Base-by-base conservation (phyloP, 2,113 vertebrate genomes). In the Eretmochelys imbricata region DNA sequence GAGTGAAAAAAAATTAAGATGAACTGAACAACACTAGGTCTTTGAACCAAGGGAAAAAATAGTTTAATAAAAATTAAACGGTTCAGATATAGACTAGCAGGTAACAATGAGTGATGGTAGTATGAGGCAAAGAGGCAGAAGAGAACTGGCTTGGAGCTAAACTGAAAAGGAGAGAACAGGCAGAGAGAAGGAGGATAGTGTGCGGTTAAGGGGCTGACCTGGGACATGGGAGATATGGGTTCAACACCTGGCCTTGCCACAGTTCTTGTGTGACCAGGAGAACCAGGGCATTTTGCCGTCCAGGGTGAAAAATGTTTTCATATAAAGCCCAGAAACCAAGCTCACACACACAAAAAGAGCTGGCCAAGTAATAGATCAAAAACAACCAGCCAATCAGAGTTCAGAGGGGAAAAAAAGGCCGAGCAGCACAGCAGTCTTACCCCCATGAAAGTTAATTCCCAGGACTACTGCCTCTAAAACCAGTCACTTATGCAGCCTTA, bases 61-160 rank as follows among this genome's bases (percentile, higher is more conserved):
- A 48, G 14, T 89, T 95, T 51, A 88, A 76, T 85, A 88, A 93
- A 97, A 93, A 91, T 80, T 54, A 86, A 94, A 82, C 80, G 2
- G 0, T 83, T 91, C 89, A 81, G 11, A 78, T 75, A 84, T 1
- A 53, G 38, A 86, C 87, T 84, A 82, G 1, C 24, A n/a, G 24
- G 5, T 75, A 79, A 78, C 25, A 95, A 19, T 80, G 50, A 89
- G 72, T 82, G 7, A 65, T 50, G 5, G 4, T 4, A 1, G 0
- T 31, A 88, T 0, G 84, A n/a, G 19, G 7, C 80, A 81, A 12
- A 48, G 3, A 78, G 75, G 38, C 42, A 48, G 12, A 78, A 78
- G 38, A 14, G 75, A 14, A 29, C 25, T 13, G 42, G 42, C 25
- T 27, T 48, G 69, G 20, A 85, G 6, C 1, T 29, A 89, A 16